A percentile compares a stretch with the other conserved stretches of the same genome.
phyloP scores from a whole-genome alignment of 2,888 invertebrate species.

The Tetropium fuscum region DNA sequence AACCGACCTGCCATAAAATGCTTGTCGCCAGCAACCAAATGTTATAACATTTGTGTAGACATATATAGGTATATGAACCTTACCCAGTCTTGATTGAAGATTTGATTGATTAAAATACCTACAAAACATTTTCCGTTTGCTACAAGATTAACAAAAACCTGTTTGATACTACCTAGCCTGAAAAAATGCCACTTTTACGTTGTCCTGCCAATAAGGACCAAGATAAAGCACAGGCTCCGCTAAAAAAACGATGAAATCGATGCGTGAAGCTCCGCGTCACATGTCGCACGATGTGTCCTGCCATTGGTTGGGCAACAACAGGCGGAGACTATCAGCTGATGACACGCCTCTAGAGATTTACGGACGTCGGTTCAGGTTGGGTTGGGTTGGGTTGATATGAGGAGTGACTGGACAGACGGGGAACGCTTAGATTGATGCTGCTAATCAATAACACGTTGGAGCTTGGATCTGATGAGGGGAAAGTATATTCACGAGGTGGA shows the following conservation, averaged over 20 bases:
- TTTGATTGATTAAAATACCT: too few relatives aligned
- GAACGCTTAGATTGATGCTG: constrained; percentile 21
- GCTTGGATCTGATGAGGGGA: constrained; percentile 3
- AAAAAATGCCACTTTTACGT: constrained; percentile 19
- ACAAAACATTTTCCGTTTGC: not conserved
- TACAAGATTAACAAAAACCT: constrained; percentile 15
- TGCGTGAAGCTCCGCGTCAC: constrained; percentile 37
- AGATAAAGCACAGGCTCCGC: constrained; percentile 26
- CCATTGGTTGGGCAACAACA: constrained; percentile 30
- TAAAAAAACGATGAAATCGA: constrained; percentile 43
- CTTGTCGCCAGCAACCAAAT: too few relatives aligned
- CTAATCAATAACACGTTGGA: constrained; percentile 20
- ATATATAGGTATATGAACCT: too few relatives aligned
- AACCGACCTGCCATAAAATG: too few relatives aligned
- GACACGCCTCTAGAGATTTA: constrained; percentile 36
- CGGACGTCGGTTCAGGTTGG: constrained; percentile 18
- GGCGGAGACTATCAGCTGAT: constrained; percentile 28
- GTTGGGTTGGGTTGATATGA: constrained; percentile 24
- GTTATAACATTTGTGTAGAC: too few relatives aligned
- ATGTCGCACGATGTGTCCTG: constrained; percentile 21
- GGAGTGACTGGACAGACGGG: constrained; percentile 18
- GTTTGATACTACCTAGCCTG: constrained; percentile 1
- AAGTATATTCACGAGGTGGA: too few relatives aligned
- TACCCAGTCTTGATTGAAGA: too few relatives aligned
- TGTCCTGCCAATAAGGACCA: constrained; percentile 30